phyloP scores from a whole-genome alignment of 37 sponge, comb jelly and placozoan species.

The Oscarella lobularis region DNA sequence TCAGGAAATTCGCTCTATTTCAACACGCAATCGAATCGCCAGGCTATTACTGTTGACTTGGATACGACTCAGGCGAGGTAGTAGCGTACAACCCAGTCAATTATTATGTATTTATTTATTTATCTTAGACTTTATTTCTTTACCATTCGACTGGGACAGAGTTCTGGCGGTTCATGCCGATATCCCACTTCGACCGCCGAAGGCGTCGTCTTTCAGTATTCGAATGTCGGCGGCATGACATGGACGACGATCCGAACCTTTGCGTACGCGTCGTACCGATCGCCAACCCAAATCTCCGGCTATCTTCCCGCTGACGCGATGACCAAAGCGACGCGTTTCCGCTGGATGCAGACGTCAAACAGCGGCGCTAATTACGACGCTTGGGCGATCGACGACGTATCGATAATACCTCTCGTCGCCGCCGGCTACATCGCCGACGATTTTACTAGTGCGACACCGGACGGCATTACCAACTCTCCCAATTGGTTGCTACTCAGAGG shows the following conservation, averaged over 20 bases:
- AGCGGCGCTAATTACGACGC: neutral
- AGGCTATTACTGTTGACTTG: slow-evolving; percentile 1
- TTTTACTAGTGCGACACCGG: neutral
- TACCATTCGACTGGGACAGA: no score
- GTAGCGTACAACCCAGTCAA: neutral
- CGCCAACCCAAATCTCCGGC: neutral
- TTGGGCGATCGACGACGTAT: slow-evolving; percentile 5
- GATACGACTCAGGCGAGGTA: neutral
- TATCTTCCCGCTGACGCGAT: neutral
- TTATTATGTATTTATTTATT: neutral
- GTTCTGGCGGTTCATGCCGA: neutral
- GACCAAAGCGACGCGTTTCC: neutral
- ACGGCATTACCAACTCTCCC: neutral
- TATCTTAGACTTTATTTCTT: neutral
- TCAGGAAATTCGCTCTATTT: neutral
- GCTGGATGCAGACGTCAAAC: slow-evolving; percentile 5
- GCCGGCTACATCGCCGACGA: neutral
- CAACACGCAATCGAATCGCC: neutral
- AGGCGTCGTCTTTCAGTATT: neutral
- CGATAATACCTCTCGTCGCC: neutral
- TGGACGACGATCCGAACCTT: neutral
- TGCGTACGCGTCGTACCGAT: neutral
- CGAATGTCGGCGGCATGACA: neutral
- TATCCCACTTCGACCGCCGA: neutral
- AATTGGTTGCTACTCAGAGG: neutral